phyloP scores from a whole-genome alignment of 1,140 invertebrate genomes.

The Drosophila suzukii region DNA sequence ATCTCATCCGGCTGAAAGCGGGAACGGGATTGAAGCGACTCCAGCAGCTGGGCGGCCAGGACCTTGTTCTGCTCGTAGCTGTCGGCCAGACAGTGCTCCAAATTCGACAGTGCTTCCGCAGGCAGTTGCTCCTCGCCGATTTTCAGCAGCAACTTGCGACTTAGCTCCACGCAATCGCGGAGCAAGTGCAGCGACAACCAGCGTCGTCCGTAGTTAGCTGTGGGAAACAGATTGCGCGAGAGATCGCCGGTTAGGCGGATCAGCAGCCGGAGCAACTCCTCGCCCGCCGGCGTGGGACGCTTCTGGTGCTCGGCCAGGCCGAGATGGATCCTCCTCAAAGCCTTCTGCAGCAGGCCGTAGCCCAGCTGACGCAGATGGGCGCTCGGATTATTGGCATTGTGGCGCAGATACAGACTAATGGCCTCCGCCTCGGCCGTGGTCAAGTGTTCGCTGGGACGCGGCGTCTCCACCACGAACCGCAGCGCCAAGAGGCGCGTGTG shows the following conservation, averaged over 20 bases:
- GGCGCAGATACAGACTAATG: constrained; percentile 88
- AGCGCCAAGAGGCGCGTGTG: constrained; percentile 86
- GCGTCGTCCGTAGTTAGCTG: constrained; percentile 90
- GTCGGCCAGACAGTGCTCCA: constrained; percentile 88
- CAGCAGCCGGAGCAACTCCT: constrained; percentile 38
- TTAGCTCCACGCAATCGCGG: constrained; percentile 35
- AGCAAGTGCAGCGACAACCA: constrained; percentile 86
- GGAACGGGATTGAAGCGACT: constrained; percentile 57
- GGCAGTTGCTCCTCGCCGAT: constrained; percentile 65
- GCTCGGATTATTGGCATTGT: constrained; percentile 90
- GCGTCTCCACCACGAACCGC: constrained; percentile 90
- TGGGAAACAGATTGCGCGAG: constrained; percentile 86
- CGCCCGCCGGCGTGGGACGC: not conserved
- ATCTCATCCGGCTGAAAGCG: constrained; percentile 23
- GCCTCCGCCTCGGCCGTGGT: constrained; percentile 87
- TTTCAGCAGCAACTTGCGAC: not conserved
- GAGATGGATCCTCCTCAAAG: constrained; percentile 70
- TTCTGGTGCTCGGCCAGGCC: constrained; percentile 51
- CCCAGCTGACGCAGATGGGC: constrained; percentile 87
- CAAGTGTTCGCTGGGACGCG: constrained; percentile 90
- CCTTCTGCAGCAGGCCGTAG: constrained; percentile 88
- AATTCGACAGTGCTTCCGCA: constrained; percentile 78
- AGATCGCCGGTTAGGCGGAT: constrained; percentile 83
- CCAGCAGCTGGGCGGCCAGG: constrained; percentile 87
- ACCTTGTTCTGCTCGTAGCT: constrained; percentile 93